These are phyloP conservation scores for Phlogophora meticulosa DNA, from an alignment of 2,888 invertebrate species.

Conservation along the genomic window DNA sequence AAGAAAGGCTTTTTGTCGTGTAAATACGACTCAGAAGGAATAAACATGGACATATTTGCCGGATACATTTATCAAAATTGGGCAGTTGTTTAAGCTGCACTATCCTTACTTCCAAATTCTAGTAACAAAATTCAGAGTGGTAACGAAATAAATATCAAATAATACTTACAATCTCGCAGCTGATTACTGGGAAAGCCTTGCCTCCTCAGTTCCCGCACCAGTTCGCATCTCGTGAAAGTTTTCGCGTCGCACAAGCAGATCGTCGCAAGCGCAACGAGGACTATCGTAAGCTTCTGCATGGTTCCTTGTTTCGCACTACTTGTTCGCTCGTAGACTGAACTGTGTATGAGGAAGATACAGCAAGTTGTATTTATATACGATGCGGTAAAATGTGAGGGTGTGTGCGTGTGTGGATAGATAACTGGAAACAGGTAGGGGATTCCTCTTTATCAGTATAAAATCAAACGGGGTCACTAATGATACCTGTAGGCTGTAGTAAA, in stretches of 20 bases:
- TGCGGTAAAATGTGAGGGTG: slow-evolving; percentile 4
- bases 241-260: slow-evolving; percentile 65
- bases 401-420: not conserved
- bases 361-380: slow-evolving; percentile 44
- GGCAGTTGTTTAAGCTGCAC: too few relatives aligned
- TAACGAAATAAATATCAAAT: not conserved
- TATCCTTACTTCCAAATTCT: too few relatives aligned
- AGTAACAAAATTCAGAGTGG: not conserved
- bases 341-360: slow-evolving; percentile 30
- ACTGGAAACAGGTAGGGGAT: slow-evolving; percentile 58
- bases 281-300: slow-evolving; percentile 51
- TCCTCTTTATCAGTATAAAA: slow-evolving; percentile 55
- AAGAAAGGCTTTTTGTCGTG: too few relatives aligned
- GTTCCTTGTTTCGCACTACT: slow-evolving; percentile 39
- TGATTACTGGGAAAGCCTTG: slow-evolving; percentile 79
- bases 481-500: not conserved
- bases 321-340: slow-evolving; percentile 9
- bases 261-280: slow-evolving; percentile 50
- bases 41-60: too few relatives aligned
- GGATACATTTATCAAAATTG: too few relatives aligned
- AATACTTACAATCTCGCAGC: slow-evolving; percentile 77
- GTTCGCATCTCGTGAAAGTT: slow-evolving; percentile 73
- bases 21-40: too few relatives aligned
- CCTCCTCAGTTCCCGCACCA: slow-evolving; percentile 73
- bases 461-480: slow-evolving; percentile 45